Conservation (phyloP, 2,113 vertebrate genomes). For the Polypterus senegalus region DNA sequence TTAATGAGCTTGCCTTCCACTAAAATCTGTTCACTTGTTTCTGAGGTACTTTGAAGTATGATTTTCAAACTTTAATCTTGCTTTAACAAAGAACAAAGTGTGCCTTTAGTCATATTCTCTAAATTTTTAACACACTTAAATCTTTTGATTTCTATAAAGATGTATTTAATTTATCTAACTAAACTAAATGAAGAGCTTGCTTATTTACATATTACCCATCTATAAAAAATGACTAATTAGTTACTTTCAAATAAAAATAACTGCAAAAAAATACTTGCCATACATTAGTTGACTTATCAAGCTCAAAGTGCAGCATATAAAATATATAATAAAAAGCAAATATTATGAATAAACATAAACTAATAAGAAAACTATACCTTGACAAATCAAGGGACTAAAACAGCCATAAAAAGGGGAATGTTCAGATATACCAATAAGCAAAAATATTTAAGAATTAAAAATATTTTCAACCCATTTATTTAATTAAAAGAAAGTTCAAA, state of each 20-base stretch:
- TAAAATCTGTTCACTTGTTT: slow-evolving; percentile 30
- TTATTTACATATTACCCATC: slow-evolving; percentile 6
- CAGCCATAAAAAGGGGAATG: too few species aligned
- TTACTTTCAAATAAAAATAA: neutral
- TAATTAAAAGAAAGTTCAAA: too few species aligned
- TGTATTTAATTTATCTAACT: slow-evolving; percentile 26
- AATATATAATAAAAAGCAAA: too few species aligned
- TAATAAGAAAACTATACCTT: too few species aligned
- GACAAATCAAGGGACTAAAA: too few species aligned
- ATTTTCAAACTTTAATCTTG: slow-evolving; percentile 34
- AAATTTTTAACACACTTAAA: slow-evolving; percentile 23
- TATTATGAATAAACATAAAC: too few species aligned
- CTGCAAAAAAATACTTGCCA: too few species aligned
- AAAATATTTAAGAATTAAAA: too few species aligned
- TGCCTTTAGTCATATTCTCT: slow-evolving; percentile 20
- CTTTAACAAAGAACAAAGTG: slow-evolving; percentile 27
- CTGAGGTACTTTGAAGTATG: slow-evolving; percentile 34
- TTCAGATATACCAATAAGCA: too few species aligned
- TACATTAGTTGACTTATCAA: too few species aligned
- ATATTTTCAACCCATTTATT: too few species aligned
- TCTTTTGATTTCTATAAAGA: slow-evolving; percentile 30
- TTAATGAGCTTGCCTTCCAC: slow-evolving; percentile 24
- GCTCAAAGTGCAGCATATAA: too few species aligned
- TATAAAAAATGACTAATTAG: neutral
- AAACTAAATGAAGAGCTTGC: slow-evolving; percentile 6